Evolutionary conservation across 1,140 invertebrate genomes (phyloP), one percentile per base, ranked within the genome.

Genomic region (Lordiphosa stackelbergi): DNA sequence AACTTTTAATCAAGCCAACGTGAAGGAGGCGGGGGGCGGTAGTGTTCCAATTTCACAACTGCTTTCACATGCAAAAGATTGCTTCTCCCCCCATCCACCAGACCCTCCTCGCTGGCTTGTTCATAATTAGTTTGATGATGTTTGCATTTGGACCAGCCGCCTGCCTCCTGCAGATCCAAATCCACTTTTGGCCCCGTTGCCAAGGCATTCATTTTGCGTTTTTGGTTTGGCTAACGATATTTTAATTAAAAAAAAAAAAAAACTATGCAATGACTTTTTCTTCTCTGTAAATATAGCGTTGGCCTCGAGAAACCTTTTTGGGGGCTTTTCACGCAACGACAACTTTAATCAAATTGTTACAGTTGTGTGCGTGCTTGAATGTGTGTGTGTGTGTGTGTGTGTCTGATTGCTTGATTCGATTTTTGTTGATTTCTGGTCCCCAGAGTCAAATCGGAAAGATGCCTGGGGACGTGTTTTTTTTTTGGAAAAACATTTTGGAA

Each of bases 1-100:
- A 66, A 57, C 38, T 66, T 66, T 66, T 66, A 66, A 66, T 66
- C 63, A 66, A 66, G 24, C 24, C 28, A 8, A 31, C 19, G 55
- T 16, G n/a, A 4, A 4, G 37, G 28, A 11, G 13, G 3, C 7
- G 12, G 22, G 11, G 3, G 19, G 5, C 0, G 55, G 13, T 12
- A 53, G 51, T 53, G 45, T 73, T 53, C 56, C 74, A 73, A 79
- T 75, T 73, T 69, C 61, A 64, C 65, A 79, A 55, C 73, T 78
- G 73, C 70, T 78, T 77, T 77, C 74, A 77, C 73, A 77, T 77
- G 73, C 73, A 79, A 78, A 78, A 79, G 74, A 78, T 79, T 69
- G 48, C 60, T 52, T 42, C 57, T 35, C 19, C n/a, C 28, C 34
- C 8, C 58, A 16, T 16, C 16, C 16, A 16, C 16, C 16, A 16